Evolutionary conservation across 1,140 invertebrate genomes (phyloP).

Genomic region (Tetragnatha versicolor): DNA sequence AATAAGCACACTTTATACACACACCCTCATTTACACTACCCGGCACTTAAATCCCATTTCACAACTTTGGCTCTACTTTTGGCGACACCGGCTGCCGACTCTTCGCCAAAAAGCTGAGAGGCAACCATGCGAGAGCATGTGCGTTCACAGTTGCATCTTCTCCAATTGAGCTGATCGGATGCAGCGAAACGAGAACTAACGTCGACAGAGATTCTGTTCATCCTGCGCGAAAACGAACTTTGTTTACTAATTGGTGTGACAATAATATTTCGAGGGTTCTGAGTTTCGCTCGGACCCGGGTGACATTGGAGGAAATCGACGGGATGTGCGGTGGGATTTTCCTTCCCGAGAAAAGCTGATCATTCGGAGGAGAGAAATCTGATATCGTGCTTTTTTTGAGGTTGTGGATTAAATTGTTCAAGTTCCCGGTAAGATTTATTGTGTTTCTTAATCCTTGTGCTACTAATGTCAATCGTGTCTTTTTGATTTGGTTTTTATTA

Average conservation of each 20-base stretch:
- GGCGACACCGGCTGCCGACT: background rate
- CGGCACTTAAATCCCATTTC: no score
- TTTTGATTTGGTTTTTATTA: no score
- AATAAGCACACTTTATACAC: no score
- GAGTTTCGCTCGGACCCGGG: no score
- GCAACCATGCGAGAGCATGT: constrained; percentile 7
- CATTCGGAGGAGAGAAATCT: background rate
- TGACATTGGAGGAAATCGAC: no score
- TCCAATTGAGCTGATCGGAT: constrained; percentile 12
- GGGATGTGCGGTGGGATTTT: constrained; percentile 14
- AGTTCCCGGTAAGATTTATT: no score
- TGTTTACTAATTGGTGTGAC: background rate
- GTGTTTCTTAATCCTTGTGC: no score
- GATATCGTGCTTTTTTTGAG: background rate
- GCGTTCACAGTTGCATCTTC: background rate
- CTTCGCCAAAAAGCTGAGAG: background rate
- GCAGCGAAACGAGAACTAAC: background rate
- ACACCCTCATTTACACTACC: no score
- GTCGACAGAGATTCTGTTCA: background rate
- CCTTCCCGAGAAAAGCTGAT: background rate
- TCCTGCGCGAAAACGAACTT: constrained; percentile 15
- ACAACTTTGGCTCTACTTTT: no score
- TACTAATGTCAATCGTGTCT: no score
- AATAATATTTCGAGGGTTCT: constrained; percentile 2
- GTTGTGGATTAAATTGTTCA: constrained; percentile 4